These are phyloP conservation scores for Gyrodactylus bullatarudis DNA, from an alignment of 1,140 invertebrate species.

Conservation along the genomic window DNA sequence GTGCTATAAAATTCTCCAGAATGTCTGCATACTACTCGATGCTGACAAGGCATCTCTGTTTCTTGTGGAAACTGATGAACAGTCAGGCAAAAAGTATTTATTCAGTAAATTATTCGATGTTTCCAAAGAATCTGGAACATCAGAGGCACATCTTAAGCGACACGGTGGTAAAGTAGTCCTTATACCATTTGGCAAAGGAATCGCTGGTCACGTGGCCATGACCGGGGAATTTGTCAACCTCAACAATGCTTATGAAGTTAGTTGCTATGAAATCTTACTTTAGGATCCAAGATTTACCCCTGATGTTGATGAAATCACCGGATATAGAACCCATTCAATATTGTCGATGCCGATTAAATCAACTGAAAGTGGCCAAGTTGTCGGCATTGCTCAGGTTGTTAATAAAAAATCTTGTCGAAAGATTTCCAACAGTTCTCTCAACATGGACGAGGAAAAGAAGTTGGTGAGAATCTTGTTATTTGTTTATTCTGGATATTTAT, in stretches of 20 bases:
- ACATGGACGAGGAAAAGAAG: too few relatives aligned
- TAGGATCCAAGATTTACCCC: slow-evolving; percentile 65
- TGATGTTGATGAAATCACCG: slow-evolving; percentile 54
- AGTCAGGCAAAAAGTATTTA: slow-evolving; percentile 25
- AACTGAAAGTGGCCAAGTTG: slow-evolving; percentile 67
- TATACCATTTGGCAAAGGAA: slow-evolving; percentile 43
- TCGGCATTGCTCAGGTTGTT: slow-evolving; percentile 79
- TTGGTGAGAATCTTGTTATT: too few relatives aligned
- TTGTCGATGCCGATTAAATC: slow-evolving; percentile 65
- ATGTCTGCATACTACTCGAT: slow-evolving; percentile 54
- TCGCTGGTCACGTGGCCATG: slow-evolving; percentile 63
- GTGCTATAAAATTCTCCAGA: slow-evolving; percentile 77
- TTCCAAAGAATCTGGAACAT: slow-evolving; percentile 23
- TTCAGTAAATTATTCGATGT: slow-evolving; percentile 77
- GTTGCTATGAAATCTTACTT: slow-evolving; percentile 13
- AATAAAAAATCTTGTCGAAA: slow-evolving; percentile 34
- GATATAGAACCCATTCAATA: slow-evolving; percentile 57
- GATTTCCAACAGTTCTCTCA: too few relatives aligned
- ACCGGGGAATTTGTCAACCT: slow-evolving; percentile 66
- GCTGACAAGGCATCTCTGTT: slow-evolving; percentile 68
- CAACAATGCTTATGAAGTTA: slow-evolving; percentile 65
- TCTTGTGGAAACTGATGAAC: slow-evolving; percentile 35
- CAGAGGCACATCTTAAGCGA: slow-evolving; percentile 47
- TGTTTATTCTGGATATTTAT: too few relatives aligned
- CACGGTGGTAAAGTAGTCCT: slow-evolving; percentile 41